Evolutionary conservation across 2,888 invertebrate species (phyloP).

Genomic region (Drosophila paranaensis): DNA sequence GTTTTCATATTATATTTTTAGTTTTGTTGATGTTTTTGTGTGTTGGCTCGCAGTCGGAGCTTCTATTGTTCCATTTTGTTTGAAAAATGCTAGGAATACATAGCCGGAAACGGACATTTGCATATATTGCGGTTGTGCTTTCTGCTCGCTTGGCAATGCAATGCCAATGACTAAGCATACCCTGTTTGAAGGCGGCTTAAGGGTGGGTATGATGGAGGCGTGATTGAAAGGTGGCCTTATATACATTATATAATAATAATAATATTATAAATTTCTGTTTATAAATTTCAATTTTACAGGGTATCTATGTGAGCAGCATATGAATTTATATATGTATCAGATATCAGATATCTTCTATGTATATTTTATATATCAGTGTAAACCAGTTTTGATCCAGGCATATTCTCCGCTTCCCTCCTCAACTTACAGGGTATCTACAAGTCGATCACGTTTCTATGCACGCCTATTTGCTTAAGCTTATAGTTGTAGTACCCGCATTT

Average conservation of each 20-base stretch:
- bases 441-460: neutral
- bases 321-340: too few species aligned
- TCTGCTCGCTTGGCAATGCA: constrained; percentile 37
- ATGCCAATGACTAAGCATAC: constrained; percentile 32
- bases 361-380: too few species aligned
- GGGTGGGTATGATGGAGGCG: neutral
- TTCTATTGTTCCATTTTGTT: constrained; percentile 58
- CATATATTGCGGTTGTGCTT: constrained; percentile 63
- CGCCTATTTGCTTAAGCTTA: constrained; percentile 35
- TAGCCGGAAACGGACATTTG: constrained; percentile 66
- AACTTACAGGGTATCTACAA: constrained; percentile 1
- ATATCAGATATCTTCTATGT: too few species aligned
- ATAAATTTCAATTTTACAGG: neutral
- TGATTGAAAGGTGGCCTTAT: neutral
- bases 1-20: constrained; percentile 11
- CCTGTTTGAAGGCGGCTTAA: neutral
- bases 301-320: neutral
- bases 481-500: constrained; percentile 29
- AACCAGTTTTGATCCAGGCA: too few species aligned
- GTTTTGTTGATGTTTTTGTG: constrained; percentile 19
- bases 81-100: constrained; percentile 56
- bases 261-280: too few species aligned
- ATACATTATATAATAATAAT: neutral
- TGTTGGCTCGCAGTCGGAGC: constrained; percentile 29
- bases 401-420: accelerated